Evolutionary conservation across 1,140 invertebrate species (phyloP).

Genomic region (Bombus turneri): DNA sequence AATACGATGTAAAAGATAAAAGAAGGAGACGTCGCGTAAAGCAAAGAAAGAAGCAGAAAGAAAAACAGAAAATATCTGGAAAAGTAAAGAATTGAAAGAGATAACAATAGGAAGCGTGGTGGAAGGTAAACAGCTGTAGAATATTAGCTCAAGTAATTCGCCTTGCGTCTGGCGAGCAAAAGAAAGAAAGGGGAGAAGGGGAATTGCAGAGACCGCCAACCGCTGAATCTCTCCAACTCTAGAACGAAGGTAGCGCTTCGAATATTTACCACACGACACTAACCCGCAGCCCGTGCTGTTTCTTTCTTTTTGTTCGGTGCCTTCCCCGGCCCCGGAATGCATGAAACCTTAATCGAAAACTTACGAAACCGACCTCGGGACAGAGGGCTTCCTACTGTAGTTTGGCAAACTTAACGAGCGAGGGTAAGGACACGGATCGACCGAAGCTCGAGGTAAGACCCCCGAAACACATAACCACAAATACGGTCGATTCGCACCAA

Average conservation of each 20-base stretch:
- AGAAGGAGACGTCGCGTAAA: no score
- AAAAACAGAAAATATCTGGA: neutral
- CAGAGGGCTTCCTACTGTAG: slow-evolving; percentile 81
- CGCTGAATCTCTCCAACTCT: slow-evolving; percentile 35
- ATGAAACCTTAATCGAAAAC: slow-evolving; percentile 66
- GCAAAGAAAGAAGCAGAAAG: no score
- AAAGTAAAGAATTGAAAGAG: neutral
- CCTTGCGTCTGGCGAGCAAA: neutral
- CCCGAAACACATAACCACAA: slow-evolving; percentile 13
- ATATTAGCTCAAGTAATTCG: neutral
- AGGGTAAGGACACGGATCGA: slow-evolving; percentile 68
- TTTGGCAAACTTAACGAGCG: slow-evolving; percentile 78
- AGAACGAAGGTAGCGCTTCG: slow-evolving; percentile 52
- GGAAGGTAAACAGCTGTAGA: neutral
- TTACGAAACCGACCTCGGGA: slow-evolving; percentile 58
- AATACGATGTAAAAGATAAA: no score
- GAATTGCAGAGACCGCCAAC: neutral
- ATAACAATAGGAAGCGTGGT: no score
- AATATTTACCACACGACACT: slow-evolving; percentile 49
- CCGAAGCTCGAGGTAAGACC: slow-evolving; percentile 69
- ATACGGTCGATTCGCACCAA: slow-evolving; percentile 31
- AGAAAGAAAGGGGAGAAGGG: no score
- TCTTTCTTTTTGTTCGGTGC: slow-evolving; percentile 65
- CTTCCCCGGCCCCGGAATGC: slow-evolving; percentile 40
- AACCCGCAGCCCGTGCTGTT: slow-evolving; percentile 61